Conservation (phyloP, 2,113 vertebrate genomes). For the Halcyon malimbica region DNA sequence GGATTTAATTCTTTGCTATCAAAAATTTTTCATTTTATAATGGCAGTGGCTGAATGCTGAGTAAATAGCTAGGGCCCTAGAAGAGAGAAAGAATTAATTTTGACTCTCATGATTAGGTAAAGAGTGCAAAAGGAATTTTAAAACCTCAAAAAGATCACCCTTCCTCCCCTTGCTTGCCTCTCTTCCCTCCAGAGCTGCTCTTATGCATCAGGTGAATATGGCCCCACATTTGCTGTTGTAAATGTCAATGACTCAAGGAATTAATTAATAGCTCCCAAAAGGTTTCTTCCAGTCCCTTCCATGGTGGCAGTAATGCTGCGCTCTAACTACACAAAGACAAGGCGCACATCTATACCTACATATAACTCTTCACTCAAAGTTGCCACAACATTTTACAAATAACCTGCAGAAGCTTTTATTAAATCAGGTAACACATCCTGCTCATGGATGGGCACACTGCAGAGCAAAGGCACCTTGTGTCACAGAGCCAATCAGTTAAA, state of each 20-base stretch:
- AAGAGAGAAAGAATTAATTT: not conserved
- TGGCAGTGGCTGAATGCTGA: not conserved
- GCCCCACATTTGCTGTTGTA: not conserved
- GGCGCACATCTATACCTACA: not conserved
- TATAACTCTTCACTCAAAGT: not conserved
- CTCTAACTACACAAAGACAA: not conserved
- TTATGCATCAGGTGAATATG: not conserved
- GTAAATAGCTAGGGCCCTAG: not conserved
- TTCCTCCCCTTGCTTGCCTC: not conserved
- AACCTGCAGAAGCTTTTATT: not conserved
- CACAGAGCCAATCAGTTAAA: not conserved
- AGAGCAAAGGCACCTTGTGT: not conserved
- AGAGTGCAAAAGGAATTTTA: not conserved
- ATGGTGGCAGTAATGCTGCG: not conserved
- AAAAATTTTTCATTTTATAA: not conserved
- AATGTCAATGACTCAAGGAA: not conserved
- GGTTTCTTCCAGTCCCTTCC: not conserved
- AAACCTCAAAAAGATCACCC: not conserved
- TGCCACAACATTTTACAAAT: not conserved
- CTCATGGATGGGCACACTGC: not conserved
- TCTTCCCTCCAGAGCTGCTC: not conserved
- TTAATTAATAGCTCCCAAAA: not conserved
- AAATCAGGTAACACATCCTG: not conserved
- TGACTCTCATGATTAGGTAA: not conserved
- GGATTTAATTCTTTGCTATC: not conserved